These are phyloP conservation scores for Podabrus alpinus DNA, from an alignment of 2,888 invertebrate genomes.

Conservation along the genomic window DNA sequence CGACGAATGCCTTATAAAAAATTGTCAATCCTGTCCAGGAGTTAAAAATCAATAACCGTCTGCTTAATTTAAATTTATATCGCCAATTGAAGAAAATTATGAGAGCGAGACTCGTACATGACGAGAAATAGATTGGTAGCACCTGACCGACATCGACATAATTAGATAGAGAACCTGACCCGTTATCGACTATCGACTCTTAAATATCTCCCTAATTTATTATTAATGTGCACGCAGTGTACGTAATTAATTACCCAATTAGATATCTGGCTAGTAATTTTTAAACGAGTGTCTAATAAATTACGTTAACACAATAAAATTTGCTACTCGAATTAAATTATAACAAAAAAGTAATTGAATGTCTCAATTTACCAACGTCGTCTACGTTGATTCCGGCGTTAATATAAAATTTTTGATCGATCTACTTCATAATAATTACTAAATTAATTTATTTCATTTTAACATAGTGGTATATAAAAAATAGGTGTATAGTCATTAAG, in stretches of 20 bases:
- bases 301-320: slow-evolving; percentile 21
- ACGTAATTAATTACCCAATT: slow-evolving; percentile 35
- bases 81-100: background rate
- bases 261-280: slow-evolving; percentile 14
- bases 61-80: background rate
- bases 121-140: slow-evolving; percentile 6
- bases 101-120: background rate
- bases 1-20: background rate
- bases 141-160: slow-evolving; percentile 27
- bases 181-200: slow-evolving; percentile 32
- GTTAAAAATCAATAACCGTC: background rate
- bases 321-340: slow-evolving; percentile 17
- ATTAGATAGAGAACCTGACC: slow-evolving; percentile 20
- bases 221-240: slow-evolving; percentile 36
- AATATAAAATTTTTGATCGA: background rate
- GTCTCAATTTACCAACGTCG: background rate
- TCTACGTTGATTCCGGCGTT: background rate
- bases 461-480: background rate
- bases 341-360: background rate
- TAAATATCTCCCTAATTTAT: slow-evolving; percentile 35
- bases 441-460: background rate
- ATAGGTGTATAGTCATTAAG: slow-evolving; percentile 11
- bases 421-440: background rate
- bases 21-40: too few species aligned
- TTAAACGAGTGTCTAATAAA: slow-evolving; percentile 15